A percentile compares a stretch with the other conserved stretches of the same genome.
Conservation (phyloP, 2,113 vertebrate species). For the Lagopus muta region DNA sequence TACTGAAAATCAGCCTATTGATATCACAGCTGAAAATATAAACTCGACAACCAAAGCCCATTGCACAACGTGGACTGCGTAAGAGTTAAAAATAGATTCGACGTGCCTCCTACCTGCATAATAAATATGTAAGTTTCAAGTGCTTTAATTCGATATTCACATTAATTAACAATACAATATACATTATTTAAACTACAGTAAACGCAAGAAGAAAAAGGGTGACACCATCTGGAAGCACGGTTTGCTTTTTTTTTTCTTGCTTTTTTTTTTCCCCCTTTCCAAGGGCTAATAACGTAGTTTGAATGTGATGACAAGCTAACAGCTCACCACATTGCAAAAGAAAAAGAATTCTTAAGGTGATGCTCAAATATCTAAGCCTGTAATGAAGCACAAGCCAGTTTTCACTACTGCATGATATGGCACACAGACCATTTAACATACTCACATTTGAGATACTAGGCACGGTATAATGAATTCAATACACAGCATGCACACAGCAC, state of each 20-base stretch:
- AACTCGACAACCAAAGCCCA: constrained; percentile 77
- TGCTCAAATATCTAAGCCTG: constrained; percentile 74
- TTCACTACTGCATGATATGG: constrained; percentile 77
- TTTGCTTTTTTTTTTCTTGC: constrained; percentile 75
- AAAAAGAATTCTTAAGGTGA: constrained; percentile 79
- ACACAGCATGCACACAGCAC: constrained; percentile 83
- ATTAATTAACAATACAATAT: constrained; percentile 91
- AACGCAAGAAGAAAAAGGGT: constrained; percentile 80
- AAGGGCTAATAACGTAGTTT: constrained; percentile 74
- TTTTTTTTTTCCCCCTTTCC: constrained; percentile 50
- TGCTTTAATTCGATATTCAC: constrained; percentile 87
- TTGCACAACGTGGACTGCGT: constrained; percentile 77
- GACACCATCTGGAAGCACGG: constrained; percentile 81
- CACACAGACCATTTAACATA: constrained; percentile 85
- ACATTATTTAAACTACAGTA: constrained; percentile 86
- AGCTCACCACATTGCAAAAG: constrained; percentile 70
- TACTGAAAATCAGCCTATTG: constrained; percentile 83
- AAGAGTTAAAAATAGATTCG: constrained; percentile 87
- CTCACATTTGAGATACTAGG: constrained; percentile 82
- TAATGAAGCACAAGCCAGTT: constrained; percentile 77
- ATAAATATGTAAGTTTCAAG: constrained; percentile 86
- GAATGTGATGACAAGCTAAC: constrained; percentile 78
- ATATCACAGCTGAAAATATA: constrained; percentile 80
- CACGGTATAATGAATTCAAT: constrained; percentile 83
- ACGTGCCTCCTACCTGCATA: constrained; percentile 87